Conservation (phyloP, 2,888 invertebrate genomes). For the Eilema sororculum region DNA sequence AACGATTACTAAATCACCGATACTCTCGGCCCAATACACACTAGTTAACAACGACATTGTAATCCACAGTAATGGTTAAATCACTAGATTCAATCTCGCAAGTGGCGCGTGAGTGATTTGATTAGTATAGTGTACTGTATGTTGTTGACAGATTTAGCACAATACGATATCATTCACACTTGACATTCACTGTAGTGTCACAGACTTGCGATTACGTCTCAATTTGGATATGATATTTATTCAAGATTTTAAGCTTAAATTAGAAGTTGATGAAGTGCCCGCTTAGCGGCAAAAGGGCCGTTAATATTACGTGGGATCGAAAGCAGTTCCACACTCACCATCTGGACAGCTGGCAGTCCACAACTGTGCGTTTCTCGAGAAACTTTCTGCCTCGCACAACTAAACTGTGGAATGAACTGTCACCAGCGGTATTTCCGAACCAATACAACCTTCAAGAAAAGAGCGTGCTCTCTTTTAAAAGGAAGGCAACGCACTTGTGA, state of each 20-base stretch:
- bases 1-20: slow-evolving; percentile 6
- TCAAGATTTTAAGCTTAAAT: neutral
- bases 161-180: slow-evolving; percentile 8
- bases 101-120: slow-evolving; percentile 26
- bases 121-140: slow-evolving; percentile 21
- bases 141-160: slow-evolving; percentile 7
- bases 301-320: too few relatives aligned
- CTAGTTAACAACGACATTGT: slow-evolving; percentile 10
- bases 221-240: neutral
- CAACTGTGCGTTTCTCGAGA: too few relatives aligned
- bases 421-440: too few relatives aligned
- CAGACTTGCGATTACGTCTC: neutral
- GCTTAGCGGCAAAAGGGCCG: too few relatives aligned
- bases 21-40: slow-evolving; percentile 13
- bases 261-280: too few relatives aligned
- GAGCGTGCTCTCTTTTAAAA: too few relatives aligned
- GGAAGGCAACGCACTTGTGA: too few relatives aligned
- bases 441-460: too few relatives aligned
- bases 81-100: slow-evolving; percentile 21
- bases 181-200: neutral
- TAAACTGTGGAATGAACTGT: too few relatives aligned
- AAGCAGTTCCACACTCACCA: too few relatives aligned
- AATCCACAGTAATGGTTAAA: slow-evolving; percentile 14
- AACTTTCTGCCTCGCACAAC: too few relatives aligned
- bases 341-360: too few relatives aligned